Percentiles rank a stretch among this genome's conserved stretches.
These are phyloP conservation scores for Promerops cafer DNA, from an alignment of 2,113 vertebrate genomes.

Conservation along the genomic window DNA sequence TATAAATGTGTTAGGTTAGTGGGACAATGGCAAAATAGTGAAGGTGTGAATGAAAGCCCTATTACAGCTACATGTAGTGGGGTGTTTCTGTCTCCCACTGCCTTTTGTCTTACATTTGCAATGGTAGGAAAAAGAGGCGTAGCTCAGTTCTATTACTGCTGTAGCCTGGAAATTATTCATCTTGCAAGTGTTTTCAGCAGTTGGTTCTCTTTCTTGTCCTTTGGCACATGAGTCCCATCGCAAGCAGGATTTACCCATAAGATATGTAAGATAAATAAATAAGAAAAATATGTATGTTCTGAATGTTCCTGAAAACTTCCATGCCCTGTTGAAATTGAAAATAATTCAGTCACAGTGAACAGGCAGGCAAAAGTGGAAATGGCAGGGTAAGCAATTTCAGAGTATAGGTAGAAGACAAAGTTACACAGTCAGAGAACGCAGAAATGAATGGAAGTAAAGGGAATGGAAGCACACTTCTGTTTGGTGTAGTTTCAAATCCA, in stretches of 20 bases:
- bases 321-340: background rate
- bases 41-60: background rate
- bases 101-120: background rate
- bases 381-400: background rate
- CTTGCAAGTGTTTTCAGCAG: background rate
- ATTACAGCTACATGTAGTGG: background rate
- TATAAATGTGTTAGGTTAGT: background rate
- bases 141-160: background rate
- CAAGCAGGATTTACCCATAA: background rate
- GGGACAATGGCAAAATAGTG: background rate
- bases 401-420: background rate
- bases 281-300: background rate
- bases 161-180: background rate
- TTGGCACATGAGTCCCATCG: rapidly evolving
- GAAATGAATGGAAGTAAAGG: background rate
- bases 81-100: background rate
- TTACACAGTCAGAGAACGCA: background rate
- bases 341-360: background rate
- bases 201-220: background rate
- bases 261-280: background rate
- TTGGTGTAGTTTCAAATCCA: background rate
- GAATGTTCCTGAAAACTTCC: background rate
- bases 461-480: background rate
- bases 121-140: background rate
- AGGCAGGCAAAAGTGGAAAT: background rate